Evolutionary conservation across 2,113 vertebrate species (phyloP).

Genomic region (Actenoides hombroni): DNA sequence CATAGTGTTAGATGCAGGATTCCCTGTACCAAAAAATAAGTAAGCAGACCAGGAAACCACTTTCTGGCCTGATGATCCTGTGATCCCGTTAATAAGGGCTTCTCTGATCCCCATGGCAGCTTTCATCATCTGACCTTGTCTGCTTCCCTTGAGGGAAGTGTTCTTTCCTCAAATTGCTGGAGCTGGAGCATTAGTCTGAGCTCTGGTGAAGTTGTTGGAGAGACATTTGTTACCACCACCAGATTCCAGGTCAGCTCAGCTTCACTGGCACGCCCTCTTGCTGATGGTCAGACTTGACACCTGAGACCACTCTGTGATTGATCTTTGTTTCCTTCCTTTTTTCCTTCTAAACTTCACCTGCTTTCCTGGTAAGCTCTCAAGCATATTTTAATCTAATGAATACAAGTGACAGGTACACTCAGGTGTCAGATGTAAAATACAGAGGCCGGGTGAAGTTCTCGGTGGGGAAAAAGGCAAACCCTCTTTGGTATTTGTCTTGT

Average conservation of each 20-base stretch:
- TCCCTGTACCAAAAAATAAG: neutral
- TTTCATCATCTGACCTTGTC: neutral
- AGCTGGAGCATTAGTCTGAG: neutral
- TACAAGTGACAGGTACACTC: neutral
- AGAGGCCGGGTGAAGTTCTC: neutral
- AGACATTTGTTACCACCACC: neutral
- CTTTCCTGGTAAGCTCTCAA: neutral
- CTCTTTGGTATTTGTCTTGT: neutral
- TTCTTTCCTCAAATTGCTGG: neutral
- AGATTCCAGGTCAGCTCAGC: neutral
- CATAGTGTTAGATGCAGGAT: neutral
- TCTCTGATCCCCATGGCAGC: neutral
- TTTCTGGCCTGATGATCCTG: accelerated
- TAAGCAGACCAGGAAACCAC: neutral
- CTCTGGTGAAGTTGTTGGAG: neutral
- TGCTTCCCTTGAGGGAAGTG: neutral
- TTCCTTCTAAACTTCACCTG: neutral
- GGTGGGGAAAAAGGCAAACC: neutral
- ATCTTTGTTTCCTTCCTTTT: neutral
- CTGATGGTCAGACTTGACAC: neutral
- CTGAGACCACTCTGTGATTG: neutral
- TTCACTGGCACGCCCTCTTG: neutral
- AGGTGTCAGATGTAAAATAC: neutral
- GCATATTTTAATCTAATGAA: neutral
- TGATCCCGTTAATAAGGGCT: neutral